Base-by-base conservation (phyloP, 2,888 invertebrate species). In the Glaucopsyche alexis region DNA sequence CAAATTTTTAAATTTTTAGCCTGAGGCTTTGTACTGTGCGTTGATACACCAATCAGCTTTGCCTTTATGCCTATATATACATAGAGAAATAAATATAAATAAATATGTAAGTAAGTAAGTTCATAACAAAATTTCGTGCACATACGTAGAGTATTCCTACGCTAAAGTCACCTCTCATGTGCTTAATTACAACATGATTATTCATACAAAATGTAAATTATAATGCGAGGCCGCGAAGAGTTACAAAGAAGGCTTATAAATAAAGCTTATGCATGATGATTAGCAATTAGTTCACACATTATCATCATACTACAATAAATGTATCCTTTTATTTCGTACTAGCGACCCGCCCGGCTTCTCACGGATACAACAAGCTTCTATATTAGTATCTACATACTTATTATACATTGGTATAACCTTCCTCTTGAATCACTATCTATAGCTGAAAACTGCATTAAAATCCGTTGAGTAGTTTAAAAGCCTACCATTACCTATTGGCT, bases 201-300 rank as follows among this genome's bases (percentile, higher is more conserved):
- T 67, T 67, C 45, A 67, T 67, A 38, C 60, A 67, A 67, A 67
- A 67, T 67, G 67, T 19, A 45, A 67, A 67, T 67, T 42, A 45
- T 13, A 67, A n/a, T 45, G 45, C 16, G 45, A 16, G 45, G 45
- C 16, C 9, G 45, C 14, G 67, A 19, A 11, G 16, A 45, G 67
- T 66, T 67, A 19, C 67, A 45, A n/a, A 45, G 42, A 42, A 42
- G 45, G 42, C 19, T 45, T 47, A 11, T 42, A n/a, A n/a, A 42
- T 16, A 9, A 42, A 42, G 40, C 45, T 40, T 16, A n/a, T 66
- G 16, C 66, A 19, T 60, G 19, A 19, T 6, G 29, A 29, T 13
- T 55, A 16, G n/a, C n/a, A 55, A 19, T 55, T 55, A 19, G 16
- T 11, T 55, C 19, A 9, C 9, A 55, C 55, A 19, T 4, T 55